Conservation (phyloP, 2,888 invertebrate species). For the Meteorus cinctellus region DNA sequence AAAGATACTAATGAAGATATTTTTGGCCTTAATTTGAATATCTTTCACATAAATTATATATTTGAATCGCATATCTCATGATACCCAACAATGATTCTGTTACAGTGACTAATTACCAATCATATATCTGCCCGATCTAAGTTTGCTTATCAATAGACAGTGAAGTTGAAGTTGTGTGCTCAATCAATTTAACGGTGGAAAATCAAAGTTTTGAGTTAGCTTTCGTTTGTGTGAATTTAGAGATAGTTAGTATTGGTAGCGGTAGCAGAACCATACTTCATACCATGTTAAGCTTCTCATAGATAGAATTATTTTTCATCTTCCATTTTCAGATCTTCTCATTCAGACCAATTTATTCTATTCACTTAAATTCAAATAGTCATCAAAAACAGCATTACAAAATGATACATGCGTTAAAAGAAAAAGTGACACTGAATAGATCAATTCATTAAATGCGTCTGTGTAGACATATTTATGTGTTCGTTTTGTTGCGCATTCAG, state of each 20-base stretch:
- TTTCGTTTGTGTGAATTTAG: conserved; percentile 52
- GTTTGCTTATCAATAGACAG: not conserved
- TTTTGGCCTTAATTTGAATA: too few species aligned
- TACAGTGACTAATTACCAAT: too few species aligned
- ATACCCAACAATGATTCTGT: not conserved
- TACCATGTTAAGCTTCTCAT: not conserved
- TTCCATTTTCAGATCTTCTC: not conserved
- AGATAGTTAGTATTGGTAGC: not conserved
- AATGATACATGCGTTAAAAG: not conserved
- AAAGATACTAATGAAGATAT: too few species aligned
- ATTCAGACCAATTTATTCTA: not conserved
- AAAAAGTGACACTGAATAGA: not conserved
- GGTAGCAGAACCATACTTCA: too few species aligned
- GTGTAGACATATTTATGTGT: not conserved
- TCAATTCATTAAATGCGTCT: not conserved
- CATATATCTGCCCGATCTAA: conserved; percentile 26
- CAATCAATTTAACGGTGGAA: conserved; percentile 48
- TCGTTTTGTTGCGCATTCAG: not conserved
- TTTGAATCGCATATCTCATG: conserved; percentile 8
- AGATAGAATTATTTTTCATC: not conserved
- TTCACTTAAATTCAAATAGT: conserved; percentile 29
- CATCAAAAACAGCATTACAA: not conserved
- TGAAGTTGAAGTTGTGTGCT: not conserved
- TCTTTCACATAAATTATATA: too few species aligned
- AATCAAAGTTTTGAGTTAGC: conserved; percentile 54